A percentile compares a stretch with the other conserved stretches of the same genome.
phyloP scores from a whole-genome alignment of 2,113 vertebrate species.

The Mola mola region DNA sequence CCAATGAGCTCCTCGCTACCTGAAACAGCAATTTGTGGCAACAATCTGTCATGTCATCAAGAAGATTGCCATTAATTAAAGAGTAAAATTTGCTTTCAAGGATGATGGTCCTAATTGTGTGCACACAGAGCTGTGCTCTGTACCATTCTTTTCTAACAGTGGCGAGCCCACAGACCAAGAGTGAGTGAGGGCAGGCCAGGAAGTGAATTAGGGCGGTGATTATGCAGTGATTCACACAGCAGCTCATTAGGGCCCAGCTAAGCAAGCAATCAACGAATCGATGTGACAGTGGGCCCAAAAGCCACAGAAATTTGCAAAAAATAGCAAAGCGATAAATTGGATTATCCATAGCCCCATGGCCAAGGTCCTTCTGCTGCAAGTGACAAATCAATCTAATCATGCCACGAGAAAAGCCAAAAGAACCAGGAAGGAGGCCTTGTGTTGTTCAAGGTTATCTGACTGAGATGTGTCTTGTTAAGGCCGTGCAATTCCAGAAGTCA shows the following conservation, averaged over 20 bases:
- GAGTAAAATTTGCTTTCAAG: constrained; percentile 46
- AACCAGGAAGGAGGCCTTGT: constrained; percentile 33
- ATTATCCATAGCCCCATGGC: constrained; percentile 75
- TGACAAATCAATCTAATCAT: constrained; percentile 79
- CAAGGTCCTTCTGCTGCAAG: constrained; percentile 72
- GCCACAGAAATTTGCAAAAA: constrained; percentile 81
- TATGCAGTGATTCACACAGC: constrained; percentile 79
- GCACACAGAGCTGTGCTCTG: constrained; percentile 40
- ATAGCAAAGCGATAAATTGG: constrained; percentile 81
- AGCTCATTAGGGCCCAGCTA: constrained; percentile 82
- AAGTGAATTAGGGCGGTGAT: constrained; percentile 79
- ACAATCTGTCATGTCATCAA: neutral
- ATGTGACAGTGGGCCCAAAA: constrained; percentile 80
- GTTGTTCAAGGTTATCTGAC: constrained; percentile 50
- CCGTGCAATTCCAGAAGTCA: constrained; percentile 60
- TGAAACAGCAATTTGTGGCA: constrained; percentile 23
- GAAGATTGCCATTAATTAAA: constrained; percentile 48
- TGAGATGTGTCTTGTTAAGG: constrained; percentile 49
- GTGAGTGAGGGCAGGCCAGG: constrained; percentile 62
- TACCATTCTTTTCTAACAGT: constrained; percentile 57
- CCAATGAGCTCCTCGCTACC: constrained; percentile 10
- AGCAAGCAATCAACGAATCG: constrained; percentile 80
- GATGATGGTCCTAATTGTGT: constrained; percentile 65
- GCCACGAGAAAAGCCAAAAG: constrained; percentile 45
- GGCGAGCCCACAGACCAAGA: constrained; percentile 60